Evolutionary conservation across 2,888 invertebrate species (phyloP), one percentile per base, ranked within the genome.

Genomic region (Entomobrya multifasciata): DNA sequence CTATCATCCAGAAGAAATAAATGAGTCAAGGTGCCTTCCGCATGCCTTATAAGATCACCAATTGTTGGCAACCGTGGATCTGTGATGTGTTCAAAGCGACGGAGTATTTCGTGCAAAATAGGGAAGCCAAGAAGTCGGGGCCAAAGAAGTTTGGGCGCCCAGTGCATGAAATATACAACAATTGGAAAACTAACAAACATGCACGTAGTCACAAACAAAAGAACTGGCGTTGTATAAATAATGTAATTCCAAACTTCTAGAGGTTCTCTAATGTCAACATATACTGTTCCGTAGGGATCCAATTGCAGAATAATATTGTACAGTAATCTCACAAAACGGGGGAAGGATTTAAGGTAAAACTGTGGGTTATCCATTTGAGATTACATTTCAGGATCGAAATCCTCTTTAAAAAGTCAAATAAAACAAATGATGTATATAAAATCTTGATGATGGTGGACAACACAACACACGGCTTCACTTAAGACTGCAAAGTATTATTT

Each of bases 181-280:
- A 81, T 77, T 25, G 89, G 89, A 27, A 86, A 49, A 30, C 83
- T 72, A 11, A 70, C 36, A 60, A 86, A 89, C 82, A 78, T 52
- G 17, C 79, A 76, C 17, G 70, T 49, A 1, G 67, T 30, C n/a
- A 87, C 78, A 57, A 82, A 78, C 15, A 81, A 25, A n/a, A 89
- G 17, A 11, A 76, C 65, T 1, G 89, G 89, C 0, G 79, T 44
- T 11, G 87, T 77, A 52, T 74, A 88, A 41, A 88, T 77, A n/a
- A 89, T 89, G 55, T 89, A 89, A 25, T 87, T 84, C 81, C 88
- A 89, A 5, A 85, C 87, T 52, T 88, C 87, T 17, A 89, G 25
- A n/a, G 88, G 87, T n/a, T 87, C 60, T 22, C 82, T 57, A 10
- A 87, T 57, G n/a, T 89, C 72, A 8, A 88, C 77, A 17, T 60